These are phyloP conservation scores for Diglossa brunneiventris DNA, from an alignment of 2,113 vertebrate species.

Conservation along the genomic window DNA sequence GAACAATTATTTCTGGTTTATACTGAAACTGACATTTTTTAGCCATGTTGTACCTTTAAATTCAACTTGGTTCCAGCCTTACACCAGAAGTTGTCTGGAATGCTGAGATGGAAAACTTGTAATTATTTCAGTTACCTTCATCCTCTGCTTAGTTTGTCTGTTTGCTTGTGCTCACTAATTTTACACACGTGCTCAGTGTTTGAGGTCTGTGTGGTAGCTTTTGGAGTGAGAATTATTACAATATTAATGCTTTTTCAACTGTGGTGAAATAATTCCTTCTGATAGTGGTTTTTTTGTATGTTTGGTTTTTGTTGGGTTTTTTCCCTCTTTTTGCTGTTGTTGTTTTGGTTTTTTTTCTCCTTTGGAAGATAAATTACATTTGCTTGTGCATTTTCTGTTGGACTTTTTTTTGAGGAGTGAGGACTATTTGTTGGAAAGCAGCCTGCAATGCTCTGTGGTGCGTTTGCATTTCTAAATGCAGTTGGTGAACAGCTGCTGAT, in stretches of 20 bases:
- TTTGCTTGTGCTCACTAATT: neutral
- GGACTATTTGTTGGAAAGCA: neutral
- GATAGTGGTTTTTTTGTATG: neutral
- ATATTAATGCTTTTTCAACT: neutral
- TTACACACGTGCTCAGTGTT: neutral
- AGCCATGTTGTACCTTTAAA: neutral
- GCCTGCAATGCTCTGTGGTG: neutral
- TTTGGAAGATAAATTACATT: neutral
- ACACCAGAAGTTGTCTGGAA: neutral
- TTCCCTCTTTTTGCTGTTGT: neutral
- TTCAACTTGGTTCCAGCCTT: neutral
- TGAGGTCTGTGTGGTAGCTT: neutral
- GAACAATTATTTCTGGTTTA: neutral
- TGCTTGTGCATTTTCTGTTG: neutral
- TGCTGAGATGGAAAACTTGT: neutral
- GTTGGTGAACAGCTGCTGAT: neutral
- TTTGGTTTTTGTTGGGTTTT: neutral
- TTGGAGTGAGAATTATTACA: neutral
- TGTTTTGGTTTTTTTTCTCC: neutral
- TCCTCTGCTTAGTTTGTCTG: neutral
- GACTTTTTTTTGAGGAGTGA: rapidly evolving
- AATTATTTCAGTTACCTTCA: neutral
- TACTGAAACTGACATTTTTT: neutral
- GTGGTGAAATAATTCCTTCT: neutral
- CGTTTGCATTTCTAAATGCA: neutral